Evolutionary conservation across 2,113 vertebrate genomes (phyloP).

Genomic region (Nesogale talazaci): DNA sequence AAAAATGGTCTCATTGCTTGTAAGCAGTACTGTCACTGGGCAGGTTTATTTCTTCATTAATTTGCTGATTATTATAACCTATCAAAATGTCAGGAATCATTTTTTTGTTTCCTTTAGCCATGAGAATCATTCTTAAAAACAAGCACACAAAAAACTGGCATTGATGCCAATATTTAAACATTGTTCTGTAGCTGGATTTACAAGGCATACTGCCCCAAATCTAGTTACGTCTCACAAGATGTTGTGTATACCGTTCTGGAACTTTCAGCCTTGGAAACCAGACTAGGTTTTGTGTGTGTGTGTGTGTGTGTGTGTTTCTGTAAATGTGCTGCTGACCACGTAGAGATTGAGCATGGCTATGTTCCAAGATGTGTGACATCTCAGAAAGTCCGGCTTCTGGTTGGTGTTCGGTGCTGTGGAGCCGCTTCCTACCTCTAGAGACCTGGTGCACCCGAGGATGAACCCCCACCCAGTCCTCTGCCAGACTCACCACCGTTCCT

Average conservation of each 20-base stretch:
- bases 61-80: neutral
- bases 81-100: conserved; percentile 18
- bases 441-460: no score
- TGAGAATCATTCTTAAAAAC: conserved; percentile 41
- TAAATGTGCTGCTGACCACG: conserved; percentile 4
- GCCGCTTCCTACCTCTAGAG: no score
- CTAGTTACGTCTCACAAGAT: conserved; percentile 41
- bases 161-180: conserved; percentile 39
- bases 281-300: conserved; percentile 59
- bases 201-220: conserved; percentile 1
- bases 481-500: no score
- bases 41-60: conserved; percentile 57
- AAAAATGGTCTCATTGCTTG: neutral
- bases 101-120: conserved; percentile 59
- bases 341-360: neutral
- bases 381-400: neutral
- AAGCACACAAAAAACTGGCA: conserved; percentile 4
- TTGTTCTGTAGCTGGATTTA: conserved; percentile 37
- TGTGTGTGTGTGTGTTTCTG: neutral
- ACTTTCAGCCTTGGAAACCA: conserved; percentile 73
- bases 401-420: no score
- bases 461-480: no score
- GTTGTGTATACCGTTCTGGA: neutral
- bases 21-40: neutral
- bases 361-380: conserved; percentile 5